Evolutionary conservation across 2,888 invertebrate genomes (phyloP).

Genomic region (Schizaphis graminum): DNA sequence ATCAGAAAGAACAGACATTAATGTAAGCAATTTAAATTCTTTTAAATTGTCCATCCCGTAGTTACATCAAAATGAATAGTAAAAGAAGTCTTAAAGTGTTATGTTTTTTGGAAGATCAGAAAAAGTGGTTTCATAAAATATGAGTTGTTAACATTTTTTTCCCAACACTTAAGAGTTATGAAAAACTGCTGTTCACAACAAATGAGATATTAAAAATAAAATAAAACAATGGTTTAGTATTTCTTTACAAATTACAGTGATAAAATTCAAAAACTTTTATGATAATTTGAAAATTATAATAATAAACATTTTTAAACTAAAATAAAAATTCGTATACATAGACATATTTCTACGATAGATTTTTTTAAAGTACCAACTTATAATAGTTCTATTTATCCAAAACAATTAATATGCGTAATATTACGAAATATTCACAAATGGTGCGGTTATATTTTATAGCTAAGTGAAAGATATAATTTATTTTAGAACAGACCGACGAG

Average conservation of each 20-base stretch:
- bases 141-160: constrained; percentile 20
- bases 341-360: not conserved
- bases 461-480: not conserved
- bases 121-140: constrained; percentile 3
- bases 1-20: not conserved
- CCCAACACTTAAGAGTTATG: not conserved
- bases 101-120: not conserved
- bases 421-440: not conserved
- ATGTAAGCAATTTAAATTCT: not conserved
- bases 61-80: constrained; percentile 7
- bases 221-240: constrained; percentile 28
- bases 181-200: not conserved
- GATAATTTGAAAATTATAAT: constrained; percentile 6
- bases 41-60: not conserved
- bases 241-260: not conserved
- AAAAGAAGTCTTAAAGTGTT: not conserved
- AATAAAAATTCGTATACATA: not conserved
- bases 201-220: not conserved
- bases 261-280: constrained; percentile 37
- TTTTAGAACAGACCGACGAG: not conserved
- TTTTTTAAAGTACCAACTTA: not conserved
- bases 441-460: not conserved
- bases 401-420: not conserved
- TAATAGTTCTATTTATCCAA: not conserved
- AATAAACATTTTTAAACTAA: not conserved